phyloP scores from a whole-genome alignment of 2,888 invertebrate genomes.

The Sphaerophoria rueppellii region DNA sequence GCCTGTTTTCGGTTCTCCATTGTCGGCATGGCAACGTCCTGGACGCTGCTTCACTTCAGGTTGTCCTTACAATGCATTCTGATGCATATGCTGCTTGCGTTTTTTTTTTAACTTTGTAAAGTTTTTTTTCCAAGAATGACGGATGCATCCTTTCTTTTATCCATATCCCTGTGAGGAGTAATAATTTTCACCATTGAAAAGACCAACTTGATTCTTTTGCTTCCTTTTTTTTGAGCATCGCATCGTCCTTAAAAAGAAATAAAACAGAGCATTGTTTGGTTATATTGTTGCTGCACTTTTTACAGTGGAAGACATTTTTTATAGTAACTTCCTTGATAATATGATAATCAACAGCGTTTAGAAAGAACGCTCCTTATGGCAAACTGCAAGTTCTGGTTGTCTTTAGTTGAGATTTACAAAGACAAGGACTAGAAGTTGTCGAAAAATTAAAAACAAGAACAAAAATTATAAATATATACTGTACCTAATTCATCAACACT shows the following conservation, averaged over 20 bases:
- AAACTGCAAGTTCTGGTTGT: too few species aligned
- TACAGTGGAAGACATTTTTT: not conserved
- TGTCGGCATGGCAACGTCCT: conserved; percentile 22
- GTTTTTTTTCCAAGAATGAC: conserved; percentile 52
- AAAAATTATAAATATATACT: too few species aligned
- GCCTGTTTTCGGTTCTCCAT: not conserved
- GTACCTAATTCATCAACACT: not conserved
- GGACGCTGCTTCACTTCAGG: not conserved
- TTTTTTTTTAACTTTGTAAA: conserved; percentile 26
- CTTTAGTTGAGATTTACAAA: too few species aligned
- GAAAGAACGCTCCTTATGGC: too few species aligned
- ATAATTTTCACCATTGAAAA: conserved; percentile 68
- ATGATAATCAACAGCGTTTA: not conserved
- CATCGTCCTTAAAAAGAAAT: not conserved
- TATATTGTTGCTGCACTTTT: not conserved
- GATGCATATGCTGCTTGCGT: conserved; percentile 1
- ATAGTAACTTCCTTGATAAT: not conserved
- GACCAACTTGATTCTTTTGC: conserved; percentile 42
- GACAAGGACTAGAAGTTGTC: too few species aligned
- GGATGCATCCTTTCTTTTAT: conserved; percentile 62
- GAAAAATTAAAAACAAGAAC: not conserved
- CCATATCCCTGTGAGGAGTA: conserved; percentile 55
- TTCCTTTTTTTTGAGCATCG: not conserved
- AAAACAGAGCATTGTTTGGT: conserved; percentile 6
- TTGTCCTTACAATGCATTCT: conserved; percentile 10